phyloP scores from a whole-genome alignment of 2,797 vertebrate species.

The Linurgus olivaceus region DNA sequence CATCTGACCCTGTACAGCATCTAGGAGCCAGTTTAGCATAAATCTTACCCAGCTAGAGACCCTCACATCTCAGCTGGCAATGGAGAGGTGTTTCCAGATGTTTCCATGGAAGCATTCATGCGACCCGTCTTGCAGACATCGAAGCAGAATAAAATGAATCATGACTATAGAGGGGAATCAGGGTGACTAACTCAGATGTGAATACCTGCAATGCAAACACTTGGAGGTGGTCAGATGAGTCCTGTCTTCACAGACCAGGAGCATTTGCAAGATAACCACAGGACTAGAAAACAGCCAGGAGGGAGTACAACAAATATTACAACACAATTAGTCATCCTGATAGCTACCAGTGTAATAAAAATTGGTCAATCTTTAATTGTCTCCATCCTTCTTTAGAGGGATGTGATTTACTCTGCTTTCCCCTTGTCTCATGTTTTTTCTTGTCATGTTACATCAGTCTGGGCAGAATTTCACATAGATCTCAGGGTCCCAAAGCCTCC shows the following conservation, averaged over 20 bases:
- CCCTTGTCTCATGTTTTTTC: neutral
- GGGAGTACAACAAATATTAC: neutral
- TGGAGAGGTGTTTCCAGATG: neutral
- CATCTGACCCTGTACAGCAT: neutral
- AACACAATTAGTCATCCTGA: neutral
- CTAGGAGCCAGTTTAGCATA: neutral
- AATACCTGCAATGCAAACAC: neutral
- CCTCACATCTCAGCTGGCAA: neutral
- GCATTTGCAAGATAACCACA: neutral
- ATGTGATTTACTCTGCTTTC: neutral
- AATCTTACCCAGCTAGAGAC: neutral
- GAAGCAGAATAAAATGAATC: neutral
- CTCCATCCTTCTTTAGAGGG: neutral
- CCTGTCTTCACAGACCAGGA: neutral
- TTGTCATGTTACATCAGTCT: neutral
- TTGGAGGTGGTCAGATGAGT: neutral
- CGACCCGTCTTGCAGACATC: neutral
- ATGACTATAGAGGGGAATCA: neutral
- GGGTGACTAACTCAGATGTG: neutral
- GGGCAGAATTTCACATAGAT: neutral
- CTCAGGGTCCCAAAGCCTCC: neutral
- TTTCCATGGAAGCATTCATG: neutral
- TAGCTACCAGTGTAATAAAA: neutral
- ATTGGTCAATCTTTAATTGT: neutral
- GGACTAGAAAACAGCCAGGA: neutral